Base-by-base conservation (phyloP, 2,797 vertebrate genomes). In the Phataginus tricuspis region DNA sequence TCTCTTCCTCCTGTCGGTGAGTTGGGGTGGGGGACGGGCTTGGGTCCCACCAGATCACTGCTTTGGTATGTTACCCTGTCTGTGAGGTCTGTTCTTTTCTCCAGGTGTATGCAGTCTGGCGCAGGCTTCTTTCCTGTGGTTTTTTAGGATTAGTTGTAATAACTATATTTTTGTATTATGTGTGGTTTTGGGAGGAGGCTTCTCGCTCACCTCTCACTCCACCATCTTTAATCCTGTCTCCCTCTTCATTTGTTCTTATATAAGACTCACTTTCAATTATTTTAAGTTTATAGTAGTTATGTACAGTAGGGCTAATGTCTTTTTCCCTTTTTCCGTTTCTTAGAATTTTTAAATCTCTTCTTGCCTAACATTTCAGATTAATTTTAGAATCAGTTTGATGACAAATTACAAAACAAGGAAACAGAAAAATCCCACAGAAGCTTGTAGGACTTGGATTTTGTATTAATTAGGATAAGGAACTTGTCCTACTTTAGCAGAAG, bases 401-500 rank as follows among this genome's bases (percentile, higher is more conserved):
- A 45, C 39, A 68, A 71, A 19, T 79, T 94, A 74, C 5, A 74
- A 92, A 89, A 78, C 9, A 95, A 25, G 10, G 31, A 82, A 77
- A 64, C 8, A 80, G 37, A 66, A 85, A 66, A 85, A 66, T 10
- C 9, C 12, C 31, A 57, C 19, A 86, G 21, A 66, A 61, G 39
- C 19, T 71, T 92, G 51, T 87, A 5, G n/a, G 23, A 29, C 93
- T 86, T 91, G 49, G 80, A 34, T 49, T 86, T 2, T 86, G 23
- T 90, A 23, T 78, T 94, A 72, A 77, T 85, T 85, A 90, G 82
- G n/a, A 11, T 86, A 69, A 93, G 68, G 82, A 83, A 66, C 45
- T 37, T 34, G 15, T 77, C 12, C 37, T 83, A 2, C 34, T 93
- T 96, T 90, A 86, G 59, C 61, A 61, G 66, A n/a, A 69, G 51